A percentile compares a stretch with the other conserved stretches of the same genome.
Conservation (phyloP, 1,140 invertebrate species). For the Spodoptera frugiperda region DNA sequence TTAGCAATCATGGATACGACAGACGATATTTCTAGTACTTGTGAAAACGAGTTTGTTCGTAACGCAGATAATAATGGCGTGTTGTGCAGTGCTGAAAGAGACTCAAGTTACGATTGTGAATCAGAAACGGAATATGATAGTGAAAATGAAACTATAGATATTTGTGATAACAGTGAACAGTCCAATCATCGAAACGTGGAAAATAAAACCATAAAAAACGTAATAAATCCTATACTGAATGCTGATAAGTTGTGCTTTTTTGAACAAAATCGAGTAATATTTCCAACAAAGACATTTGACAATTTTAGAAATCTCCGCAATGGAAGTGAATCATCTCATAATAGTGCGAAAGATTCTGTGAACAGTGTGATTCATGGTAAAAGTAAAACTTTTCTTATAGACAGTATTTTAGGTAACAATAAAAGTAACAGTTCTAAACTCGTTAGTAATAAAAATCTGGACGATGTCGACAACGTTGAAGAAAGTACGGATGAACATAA, state of each 20-base stretch:
- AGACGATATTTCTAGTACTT: slow-evolving; percentile 77
- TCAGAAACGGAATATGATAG: slow-evolving; percentile 76
- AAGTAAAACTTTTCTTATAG: slow-evolving; percentile 82
- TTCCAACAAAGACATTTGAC: slow-evolving; percentile 55
- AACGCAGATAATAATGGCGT: slow-evolving; percentile 56
- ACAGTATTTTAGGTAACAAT: slow-evolving; percentile 80
- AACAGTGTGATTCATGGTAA: slow-evolving; percentile 64
- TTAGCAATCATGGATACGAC: slow-evolving; percentile 64
- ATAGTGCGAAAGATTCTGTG: slow-evolving; percentile 52
- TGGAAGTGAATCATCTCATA: slow-evolving; percentile 56
- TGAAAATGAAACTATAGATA: slow-evolving; percentile 83
- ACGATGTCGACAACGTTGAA: slow-evolving; percentile 64
- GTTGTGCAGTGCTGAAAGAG: slow-evolving; percentile 54
- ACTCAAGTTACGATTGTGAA: slow-evolving; percentile 59
- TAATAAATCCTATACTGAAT: slow-evolving; percentile 50
- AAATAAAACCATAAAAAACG: slow-evolving; percentile 52
- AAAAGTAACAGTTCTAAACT: slow-evolving; percentile 55
- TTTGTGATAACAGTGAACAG: slow-evolving; percentile 78
- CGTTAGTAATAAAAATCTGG: slow-evolving; percentile 46
- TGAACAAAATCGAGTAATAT: slow-evolving; percentile 58
- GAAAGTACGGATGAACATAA: slow-evolving; percentile 80
- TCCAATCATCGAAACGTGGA: slow-evolving; percentile 48
- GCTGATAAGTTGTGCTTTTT: slow-evolving; percentile 58
- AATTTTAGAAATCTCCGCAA: slow-evolving; percentile 59
- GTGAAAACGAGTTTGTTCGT: slow-evolving; percentile 66